Conservation (phyloP, 2,113 vertebrate genomes). For the Plectropomus leopardus region DNA sequence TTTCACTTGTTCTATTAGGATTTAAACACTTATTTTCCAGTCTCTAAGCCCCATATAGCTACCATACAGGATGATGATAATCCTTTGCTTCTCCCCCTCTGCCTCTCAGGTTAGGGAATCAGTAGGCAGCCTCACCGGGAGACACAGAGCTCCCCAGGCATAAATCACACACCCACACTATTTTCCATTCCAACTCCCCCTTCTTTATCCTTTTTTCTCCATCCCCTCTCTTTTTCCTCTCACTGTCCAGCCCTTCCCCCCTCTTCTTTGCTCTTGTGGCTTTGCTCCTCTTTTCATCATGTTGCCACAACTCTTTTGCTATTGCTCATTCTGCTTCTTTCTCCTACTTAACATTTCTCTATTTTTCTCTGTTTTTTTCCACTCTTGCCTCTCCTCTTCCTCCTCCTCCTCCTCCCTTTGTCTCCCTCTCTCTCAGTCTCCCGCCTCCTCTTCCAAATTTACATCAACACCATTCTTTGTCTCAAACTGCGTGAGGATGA, state of each 20-base stretch:
- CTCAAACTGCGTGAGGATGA: constrained; percentile 54
- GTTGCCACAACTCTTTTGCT: constrained; percentile 23
- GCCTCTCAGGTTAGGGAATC: constrained; percentile 60
- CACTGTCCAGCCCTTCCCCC: not conserved
- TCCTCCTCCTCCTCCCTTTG: not conserved
- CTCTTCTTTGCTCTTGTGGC: constrained; percentile 28
- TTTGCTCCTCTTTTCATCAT: constrained; percentile 42
- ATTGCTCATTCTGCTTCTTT: constrained; percentile 36
- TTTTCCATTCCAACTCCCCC: constrained; percentile 30
- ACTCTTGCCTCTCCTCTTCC: not conserved
- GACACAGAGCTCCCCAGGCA: constrained; percentile 64
- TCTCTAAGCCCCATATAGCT: constrained; percentile 28
- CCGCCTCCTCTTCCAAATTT: constrained; percentile 38
- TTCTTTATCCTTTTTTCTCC: constrained; percentile 28
- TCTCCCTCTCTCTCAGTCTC: not conserved
- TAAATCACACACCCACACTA: constrained; percentile 70
- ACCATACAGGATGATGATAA: constrained; percentile 37
- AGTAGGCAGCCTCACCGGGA: constrained; percentile 61
- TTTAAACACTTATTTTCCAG: constrained; percentile 6
- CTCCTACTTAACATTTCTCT: constrained; percentile 39
- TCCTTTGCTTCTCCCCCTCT: not conserved
- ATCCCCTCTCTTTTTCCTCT: constrained; percentile 5
- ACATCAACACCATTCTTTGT: constrained; percentile 61
- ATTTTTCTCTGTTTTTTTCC: constrained; percentile 27
- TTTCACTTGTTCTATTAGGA: constrained; percentile 17